A percentile compares a stretch with the other conserved stretches of the same genome.
phyloP scores from a whole-genome alignment of 2,113 vertebrate species.

The Eurypyga helias region DNA sequence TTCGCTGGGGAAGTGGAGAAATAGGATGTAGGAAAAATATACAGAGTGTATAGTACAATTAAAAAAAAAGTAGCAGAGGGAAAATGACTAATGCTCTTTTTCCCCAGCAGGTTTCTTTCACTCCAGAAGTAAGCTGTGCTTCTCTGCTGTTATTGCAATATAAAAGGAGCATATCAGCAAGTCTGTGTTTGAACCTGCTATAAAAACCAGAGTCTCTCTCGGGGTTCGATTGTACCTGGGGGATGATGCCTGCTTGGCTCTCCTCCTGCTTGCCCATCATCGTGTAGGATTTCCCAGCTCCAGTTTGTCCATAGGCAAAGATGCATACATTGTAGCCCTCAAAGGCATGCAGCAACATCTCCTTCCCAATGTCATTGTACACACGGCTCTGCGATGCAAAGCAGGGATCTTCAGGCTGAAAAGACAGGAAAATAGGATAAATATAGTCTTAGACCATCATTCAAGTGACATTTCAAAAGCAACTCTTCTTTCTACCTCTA shows the following conservation, averaged over 20 bases:
- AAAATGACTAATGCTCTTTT: neutral
- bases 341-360: slow-evolving; percentile 96
- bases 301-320: slow-evolving; percentile 98
- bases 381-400: slow-evolving; percentile 95
- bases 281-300: slow-evolving; percentile 97
- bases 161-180: neutral
- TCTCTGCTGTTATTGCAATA: neutral
- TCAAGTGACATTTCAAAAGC: neutral
- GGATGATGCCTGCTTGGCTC: slow-evolving; percentile 97
- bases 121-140: neutral
- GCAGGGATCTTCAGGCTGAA: slow-evolving; percentile 89
- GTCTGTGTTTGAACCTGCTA: neutral
- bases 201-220: neutral
- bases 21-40: neutral
- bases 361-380: slow-evolving; percentile 98
- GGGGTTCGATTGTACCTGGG: slow-evolving; percentile 83
- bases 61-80: neutral
- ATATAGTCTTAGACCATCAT: neutral
- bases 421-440: neutral
- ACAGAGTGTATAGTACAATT: neutral
- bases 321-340: slow-evolving; percentile 99
- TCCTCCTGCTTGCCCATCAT: slow-evolving; percentile 99
- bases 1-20: neutral
- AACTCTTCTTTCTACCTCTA: neutral
- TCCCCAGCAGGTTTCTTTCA: neutral